A percentile compares a stretch with the other conserved stretches of the same genome.
Conservation (phyloP, 2,888 invertebrate genomes). For the Parthenolecanium corni region DNA sequence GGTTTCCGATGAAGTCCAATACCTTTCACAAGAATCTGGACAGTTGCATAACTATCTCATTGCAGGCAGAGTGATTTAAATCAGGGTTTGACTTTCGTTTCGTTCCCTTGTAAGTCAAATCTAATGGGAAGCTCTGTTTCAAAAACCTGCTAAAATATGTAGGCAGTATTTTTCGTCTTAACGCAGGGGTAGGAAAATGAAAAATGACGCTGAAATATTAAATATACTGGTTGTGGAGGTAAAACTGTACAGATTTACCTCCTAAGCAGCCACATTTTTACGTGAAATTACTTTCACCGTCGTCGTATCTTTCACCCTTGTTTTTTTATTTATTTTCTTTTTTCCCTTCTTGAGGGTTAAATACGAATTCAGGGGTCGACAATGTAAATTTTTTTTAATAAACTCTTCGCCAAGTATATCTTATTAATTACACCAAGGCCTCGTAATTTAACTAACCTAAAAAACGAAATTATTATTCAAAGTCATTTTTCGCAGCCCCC, state of each 20-base stretch:
- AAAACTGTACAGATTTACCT: neutral
- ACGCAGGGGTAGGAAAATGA: conserved; percentile 8
- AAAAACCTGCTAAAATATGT: too few species aligned
- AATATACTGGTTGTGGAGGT: neutral
- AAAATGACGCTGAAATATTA: conserved; percentile 23
- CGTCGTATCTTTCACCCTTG: neutral
- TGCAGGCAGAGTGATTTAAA: too few species aligned
- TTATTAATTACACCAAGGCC: neutral
- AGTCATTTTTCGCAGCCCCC: too few species aligned
- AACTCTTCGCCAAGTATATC: neutral
- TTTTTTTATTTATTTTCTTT: neutral
- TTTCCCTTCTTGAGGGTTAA: neutral
- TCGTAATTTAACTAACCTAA: neutral
- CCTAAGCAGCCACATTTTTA: neutral
- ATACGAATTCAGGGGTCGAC: neutral
- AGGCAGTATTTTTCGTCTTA: too few species aligned
- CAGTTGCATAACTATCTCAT: too few species aligned
- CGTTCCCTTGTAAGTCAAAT: too few species aligned
- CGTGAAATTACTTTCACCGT: too few species aligned
- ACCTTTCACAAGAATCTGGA: too few species aligned
- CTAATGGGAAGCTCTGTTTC: too few species aligned
- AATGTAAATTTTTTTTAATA: neutral
- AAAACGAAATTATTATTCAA: too few species aligned
- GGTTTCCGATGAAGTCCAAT: too few species aligned
- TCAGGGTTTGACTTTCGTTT: too few species aligned